Percentiles rank a stretch among this genome's conserved stretches.
phyloP scores from a whole-genome alignment of 2,888 invertebrate genomes.

The Nipponacmea schrenckii region DNA sequence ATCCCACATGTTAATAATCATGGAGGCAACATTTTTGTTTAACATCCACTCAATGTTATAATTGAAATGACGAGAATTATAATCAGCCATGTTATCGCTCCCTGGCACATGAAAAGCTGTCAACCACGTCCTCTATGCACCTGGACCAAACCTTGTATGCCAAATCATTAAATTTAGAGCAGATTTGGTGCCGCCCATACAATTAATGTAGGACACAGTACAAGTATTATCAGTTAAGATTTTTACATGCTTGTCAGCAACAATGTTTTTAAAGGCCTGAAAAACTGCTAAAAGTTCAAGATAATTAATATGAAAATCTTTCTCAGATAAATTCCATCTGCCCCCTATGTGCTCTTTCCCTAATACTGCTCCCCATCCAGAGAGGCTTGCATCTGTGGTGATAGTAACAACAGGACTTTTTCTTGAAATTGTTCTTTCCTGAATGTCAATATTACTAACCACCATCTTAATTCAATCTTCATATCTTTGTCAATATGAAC shows the following conservation, averaged over 20 bases:
- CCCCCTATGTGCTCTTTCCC: background rate
- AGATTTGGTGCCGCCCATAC: constrained; percentile 19
- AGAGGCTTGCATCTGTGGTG: background rate
- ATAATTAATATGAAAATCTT: constrained; percentile 64
- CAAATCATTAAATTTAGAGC: constrained; percentile 12
- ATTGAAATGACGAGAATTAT: too few species aligned
- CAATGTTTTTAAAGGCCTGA: too few species aligned
- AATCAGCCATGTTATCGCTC: too few species aligned
- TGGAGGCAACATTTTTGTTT: background rate
- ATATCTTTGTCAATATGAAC: too few species aligned
- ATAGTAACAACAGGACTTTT: too few species aligned
- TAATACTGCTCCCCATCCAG: background rate
- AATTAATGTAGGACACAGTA: too few species aligned
- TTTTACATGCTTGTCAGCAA: too few species aligned
- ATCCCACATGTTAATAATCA: background rate
- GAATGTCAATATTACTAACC: too few species aligned
- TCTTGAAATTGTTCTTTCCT: too few species aligned
- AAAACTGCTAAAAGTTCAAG: too few species aligned
- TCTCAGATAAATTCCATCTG: background rate
- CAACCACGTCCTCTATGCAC: background rate
- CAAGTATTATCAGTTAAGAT: too few species aligned
- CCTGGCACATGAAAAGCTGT: too few species aligned
- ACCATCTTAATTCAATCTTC: background rate
- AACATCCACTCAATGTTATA: background rate
- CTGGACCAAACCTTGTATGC: constrained; percentile 16